Base-by-base conservation (phyloP, 1,140 invertebrate genomes). In the Anastatus disparis region DNA sequence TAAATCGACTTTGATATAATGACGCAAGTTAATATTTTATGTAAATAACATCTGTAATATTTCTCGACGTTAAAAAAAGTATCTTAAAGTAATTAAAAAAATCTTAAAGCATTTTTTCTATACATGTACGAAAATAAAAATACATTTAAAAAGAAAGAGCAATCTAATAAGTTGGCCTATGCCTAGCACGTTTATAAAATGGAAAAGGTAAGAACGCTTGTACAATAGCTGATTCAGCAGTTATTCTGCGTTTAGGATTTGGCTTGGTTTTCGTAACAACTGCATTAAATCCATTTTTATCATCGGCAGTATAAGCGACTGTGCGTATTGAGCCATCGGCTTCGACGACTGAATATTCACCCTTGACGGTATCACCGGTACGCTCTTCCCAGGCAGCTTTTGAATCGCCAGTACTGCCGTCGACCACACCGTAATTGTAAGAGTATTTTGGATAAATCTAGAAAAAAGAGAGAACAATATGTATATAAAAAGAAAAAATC, bases 261-360 rank as follows among this genome's bases (percentile, higher is more conserved):
- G 79, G 77, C 10, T 78, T 76, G 38, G 64, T 79, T 63, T 76
- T 83, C 0, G 77, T 81, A 0, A 85, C 82, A 4, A 84, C 78
- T 2, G 84, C 84, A 26, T 84, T 84, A 79, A 90, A 91, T 3
- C 91, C 91, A 72, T 88, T 89, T 74, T 90, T 88, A 70, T 92
- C 89, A 79, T 92, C 91, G 24, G 91, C 91, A 1, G 90, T 91
- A 79, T 93, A 93, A 76, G 90, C 88, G 48, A 92, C 91, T 4
- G 88, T 89, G 53, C 89, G 83, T 69, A 88, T 86, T 4, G 86
- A 86, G 24, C 89, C 89, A 75, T 90, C 89, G 17, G 88, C 87
- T 75, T 89, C 88, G 2, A 89, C 84, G 13, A 89, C 79, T 6
- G 87, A 88, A 78, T 89, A 90, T 82, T 89, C 87, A 55, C 89